Percentiles rank a stretch among this genome's conserved stretches.
phyloP scores from a whole-genome alignment of 2,113 vertebrate genomes.

The Lutjanus erythropterus region DNA sequence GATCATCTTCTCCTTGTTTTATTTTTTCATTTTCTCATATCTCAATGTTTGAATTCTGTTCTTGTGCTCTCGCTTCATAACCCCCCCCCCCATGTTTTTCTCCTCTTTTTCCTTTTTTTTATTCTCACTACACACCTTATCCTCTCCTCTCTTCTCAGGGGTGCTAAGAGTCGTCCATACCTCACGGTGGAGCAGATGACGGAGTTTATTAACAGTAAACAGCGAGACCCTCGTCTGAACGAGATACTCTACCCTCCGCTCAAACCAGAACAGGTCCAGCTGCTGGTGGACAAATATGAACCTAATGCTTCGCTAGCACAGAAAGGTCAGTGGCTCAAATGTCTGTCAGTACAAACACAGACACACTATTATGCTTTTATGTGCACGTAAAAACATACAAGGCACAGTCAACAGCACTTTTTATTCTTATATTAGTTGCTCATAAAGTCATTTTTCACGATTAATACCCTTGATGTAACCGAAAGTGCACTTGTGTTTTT shows the following conservation, averaged over 20 bases:
- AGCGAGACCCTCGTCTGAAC: slow-evolving; percentile 95
- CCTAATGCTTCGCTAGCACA: slow-evolving; percentile 88
- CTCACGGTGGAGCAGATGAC: slow-evolving; percentile 97
- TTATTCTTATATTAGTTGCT: no score
- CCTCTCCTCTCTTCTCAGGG: slow-evolving; percentile 80
- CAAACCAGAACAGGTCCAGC: slow-evolving; percentile 96
- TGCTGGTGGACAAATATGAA: slow-evolving; percentile 97
- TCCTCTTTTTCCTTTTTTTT: no score
- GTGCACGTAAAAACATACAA: slow-evolving; percentile 10
- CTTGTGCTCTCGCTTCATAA: not conserved
- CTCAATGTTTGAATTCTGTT: slow-evolving; percentile 7
- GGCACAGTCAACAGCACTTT: not conserved
- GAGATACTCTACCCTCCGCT: slow-evolving; percentile 98
- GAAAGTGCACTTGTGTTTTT: slow-evolving; percentile 5
- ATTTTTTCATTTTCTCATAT: slow-evolving; percentile 30
- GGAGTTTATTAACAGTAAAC: slow-evolving; percentile 96
- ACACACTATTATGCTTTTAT: slow-evolving; percentile 8
- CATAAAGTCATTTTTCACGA: not conserved
- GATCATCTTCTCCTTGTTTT: slow-evolving; percentile 7
- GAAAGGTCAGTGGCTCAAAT: slow-evolving; percentile 89
- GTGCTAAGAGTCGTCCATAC: slow-evolving; percentile 93
- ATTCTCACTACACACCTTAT: accelerated
- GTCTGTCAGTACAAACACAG: slow-evolving; percentile 26
- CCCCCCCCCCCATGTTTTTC: not conserved
- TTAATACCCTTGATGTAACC: not conserved